phyloP scores from a whole-genome alignment of 2,888 invertebrate genomes.

The Metellina segmentata region DNA sequence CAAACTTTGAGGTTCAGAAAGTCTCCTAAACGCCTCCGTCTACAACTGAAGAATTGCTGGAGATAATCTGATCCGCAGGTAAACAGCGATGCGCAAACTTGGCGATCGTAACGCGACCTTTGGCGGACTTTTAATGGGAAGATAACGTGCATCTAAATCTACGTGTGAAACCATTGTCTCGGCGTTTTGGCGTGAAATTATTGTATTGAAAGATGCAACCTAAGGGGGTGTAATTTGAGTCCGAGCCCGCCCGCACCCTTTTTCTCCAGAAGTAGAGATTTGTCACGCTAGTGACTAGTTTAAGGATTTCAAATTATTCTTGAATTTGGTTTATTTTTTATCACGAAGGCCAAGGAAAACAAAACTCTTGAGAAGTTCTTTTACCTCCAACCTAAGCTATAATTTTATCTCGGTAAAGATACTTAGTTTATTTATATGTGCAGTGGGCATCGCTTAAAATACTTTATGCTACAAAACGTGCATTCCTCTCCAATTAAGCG shows the following conservation, averaged over 20 bases:
- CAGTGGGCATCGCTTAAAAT: not conserved
- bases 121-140: conserved; percentile 53
- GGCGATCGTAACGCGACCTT: conserved; percentile 33
- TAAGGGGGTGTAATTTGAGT: conserved; percentile 26
- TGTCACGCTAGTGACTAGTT: conserved; percentile 34
- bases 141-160: conserved; percentile 51
- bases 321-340: not conserved
- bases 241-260: not conserved
- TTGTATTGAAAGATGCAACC: conserved; percentile 7
- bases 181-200: conserved; percentile 49
- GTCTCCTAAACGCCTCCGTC: not conserved
- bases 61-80: not conserved
- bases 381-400: not conserved
- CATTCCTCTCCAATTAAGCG: too few species aligned
- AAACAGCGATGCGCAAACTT: conserved; percentile 36
- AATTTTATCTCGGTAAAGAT: not conserved
- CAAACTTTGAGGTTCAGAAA: too few species aligned
- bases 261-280: conserved; percentile 20
- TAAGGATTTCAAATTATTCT: conserved; percentile 10
- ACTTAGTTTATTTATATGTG: not conserved
- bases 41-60: too few species aligned
- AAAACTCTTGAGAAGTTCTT: not conserved
- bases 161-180: conserved; percentile 57
- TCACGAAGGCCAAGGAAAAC: not conserved
- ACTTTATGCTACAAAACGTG: not conserved